These are phyloP conservation scores for Acronicta aceris DNA, from an alignment of 2,888 invertebrate species.

Conservation along the genomic window DNA sequence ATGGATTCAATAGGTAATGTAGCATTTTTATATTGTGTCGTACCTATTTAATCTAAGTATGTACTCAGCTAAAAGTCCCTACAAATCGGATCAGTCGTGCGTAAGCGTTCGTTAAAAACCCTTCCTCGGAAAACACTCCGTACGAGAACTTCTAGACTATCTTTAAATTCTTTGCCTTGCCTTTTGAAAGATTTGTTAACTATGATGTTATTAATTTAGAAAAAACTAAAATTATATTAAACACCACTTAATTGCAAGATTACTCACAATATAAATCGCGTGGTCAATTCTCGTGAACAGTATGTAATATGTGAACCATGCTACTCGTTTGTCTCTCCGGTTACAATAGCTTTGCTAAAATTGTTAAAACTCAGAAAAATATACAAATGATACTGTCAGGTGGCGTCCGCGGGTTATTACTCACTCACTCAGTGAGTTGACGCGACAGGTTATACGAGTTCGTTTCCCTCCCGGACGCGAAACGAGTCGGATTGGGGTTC, in stretches of 20 bases:
- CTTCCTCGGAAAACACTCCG: no score
- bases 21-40: no score
- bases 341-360: slow-evolving; percentile 14
- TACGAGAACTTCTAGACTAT: no score
- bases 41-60: no score
- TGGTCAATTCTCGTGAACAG: slow-evolving; percentile 5
- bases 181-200: no score
- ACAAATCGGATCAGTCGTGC: no score
- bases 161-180: no score
- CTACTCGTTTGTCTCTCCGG: slow-evolving; percentile 1
- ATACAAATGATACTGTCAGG: slow-evolving; percentile 53
- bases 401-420: slow-evolving; percentile 63
- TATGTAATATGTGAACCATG: neutral
- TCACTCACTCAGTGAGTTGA: slow-evolving; percentile 71
- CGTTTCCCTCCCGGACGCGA: slow-evolving; percentile 72
- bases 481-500: slow-evolving; percentile 69
- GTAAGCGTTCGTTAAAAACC: no score
- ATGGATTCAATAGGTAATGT: no score
- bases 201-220: no score
- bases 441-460: slow-evolving; percentile 73
- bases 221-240: no score
- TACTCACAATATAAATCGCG: slow-evolving; percentile 9
- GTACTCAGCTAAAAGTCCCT: no score
- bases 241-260: neutral
- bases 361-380: slow-evolving; percentile 22